These are phyloP conservation scores for Oegoconia quadripuncta DNA, from an alignment of 2,888 invertebrate genomes.

Conservation along the genomic window DNA sequence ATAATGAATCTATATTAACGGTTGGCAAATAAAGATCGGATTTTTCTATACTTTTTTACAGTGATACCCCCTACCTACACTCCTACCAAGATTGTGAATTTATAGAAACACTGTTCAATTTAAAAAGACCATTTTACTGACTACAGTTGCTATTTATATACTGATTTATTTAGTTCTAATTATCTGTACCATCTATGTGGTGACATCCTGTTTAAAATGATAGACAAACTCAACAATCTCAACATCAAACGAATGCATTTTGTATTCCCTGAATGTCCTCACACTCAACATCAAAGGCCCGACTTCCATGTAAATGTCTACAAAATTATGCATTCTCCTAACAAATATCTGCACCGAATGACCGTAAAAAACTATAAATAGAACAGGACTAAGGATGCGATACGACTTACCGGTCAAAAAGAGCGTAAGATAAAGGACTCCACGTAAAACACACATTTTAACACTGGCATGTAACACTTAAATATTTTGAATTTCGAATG, in stretches of 20 bases:
- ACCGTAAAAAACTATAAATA: constrained; percentile 66
- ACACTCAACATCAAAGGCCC: constrained; percentile 36
- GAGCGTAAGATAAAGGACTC: constrained; percentile 49
- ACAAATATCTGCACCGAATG: constrained; percentile 43
- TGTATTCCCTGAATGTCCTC: constrained; percentile 7
- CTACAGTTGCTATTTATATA: no score
- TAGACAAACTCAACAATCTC: constrained; percentile 24
- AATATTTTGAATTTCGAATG: not conserved
- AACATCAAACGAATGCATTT: constrained; percentile 33
- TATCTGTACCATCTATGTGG: no score
- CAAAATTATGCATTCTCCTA: constrained; percentile 13
- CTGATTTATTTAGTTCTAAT: no score
- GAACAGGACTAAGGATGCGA: constrained; percentile 52
- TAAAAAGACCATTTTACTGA: no score
- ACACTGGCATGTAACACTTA: constrained; percentile 39
- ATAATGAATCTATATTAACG: no score
- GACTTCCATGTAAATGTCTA: constrained; percentile 13
- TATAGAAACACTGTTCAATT: no score
- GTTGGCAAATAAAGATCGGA: no score
- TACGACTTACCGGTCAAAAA: constrained; percentile 66
- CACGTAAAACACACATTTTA: constrained; percentile 58
- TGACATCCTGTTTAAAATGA: constrained; percentile 3
- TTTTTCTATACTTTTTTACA: not conserved
- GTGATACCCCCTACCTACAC: no score
- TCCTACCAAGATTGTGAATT: no score